Percentiles rank a stretch among this genome's conserved stretches.
These are phyloP conservation scores for Rhinichthys osculus DNA, from an alignment of 2,797 vertebrate species.

Conservation along the genomic window DNA sequence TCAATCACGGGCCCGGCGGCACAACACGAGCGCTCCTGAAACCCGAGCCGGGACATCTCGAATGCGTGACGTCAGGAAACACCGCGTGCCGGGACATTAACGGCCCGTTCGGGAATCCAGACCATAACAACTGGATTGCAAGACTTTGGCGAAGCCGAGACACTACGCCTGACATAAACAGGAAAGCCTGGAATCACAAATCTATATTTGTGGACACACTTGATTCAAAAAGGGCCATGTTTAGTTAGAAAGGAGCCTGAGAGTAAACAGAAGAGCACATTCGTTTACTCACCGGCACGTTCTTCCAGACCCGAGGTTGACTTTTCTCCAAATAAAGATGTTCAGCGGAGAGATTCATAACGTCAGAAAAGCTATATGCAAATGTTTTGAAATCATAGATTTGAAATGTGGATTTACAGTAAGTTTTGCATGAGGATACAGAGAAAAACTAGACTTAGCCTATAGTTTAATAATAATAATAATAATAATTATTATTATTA, in stretches of 20 bases:
- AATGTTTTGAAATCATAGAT: neutral
- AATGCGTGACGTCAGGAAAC: constrained; percentile 41
- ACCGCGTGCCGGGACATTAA: constrained; percentile 41
- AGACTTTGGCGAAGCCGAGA: constrained; percentile 51
- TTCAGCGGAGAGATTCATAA: neutral
- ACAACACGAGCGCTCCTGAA: constrained; percentile 56
- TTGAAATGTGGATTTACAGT: neutral
- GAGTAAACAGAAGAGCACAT: neutral
- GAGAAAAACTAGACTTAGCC: neutral
- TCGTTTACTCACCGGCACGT: neutral
- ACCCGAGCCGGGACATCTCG: constrained; percentile 42
- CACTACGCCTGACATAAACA: constrained; percentile 23
- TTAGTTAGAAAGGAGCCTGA: neutral
- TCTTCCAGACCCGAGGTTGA: neutral
- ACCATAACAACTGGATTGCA: constrained; percentile 4
- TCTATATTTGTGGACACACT: neutral
- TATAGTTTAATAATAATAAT: neutral
- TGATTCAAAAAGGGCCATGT: neutral
- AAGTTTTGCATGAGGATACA: neutral
- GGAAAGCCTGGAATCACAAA: constrained; percentile 7
- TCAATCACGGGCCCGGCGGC: constrained; percentile 22
- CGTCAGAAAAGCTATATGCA: too few relatives aligned
- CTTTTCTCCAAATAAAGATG: neutral
- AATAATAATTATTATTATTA: neutral
- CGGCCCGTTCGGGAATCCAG: neutral